Base-by-base conservation (phyloP, 2,797 vertebrate genomes). In the Gymnoscopelus microlampas region DNA sequence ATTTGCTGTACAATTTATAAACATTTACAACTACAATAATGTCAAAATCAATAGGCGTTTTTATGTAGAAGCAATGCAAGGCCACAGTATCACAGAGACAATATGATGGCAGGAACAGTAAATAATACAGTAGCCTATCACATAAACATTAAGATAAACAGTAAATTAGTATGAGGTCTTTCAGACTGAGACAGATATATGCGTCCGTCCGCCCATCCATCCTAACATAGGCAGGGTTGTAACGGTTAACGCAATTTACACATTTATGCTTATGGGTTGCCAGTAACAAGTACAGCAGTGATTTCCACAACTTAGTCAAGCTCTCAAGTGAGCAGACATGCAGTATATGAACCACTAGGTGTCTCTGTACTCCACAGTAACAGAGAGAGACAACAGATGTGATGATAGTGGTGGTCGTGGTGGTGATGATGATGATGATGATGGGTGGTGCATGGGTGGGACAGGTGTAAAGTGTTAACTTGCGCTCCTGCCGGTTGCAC, bases 1-100 rank as follows among this genome's bases (percentile, higher is more conserved):
- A 98, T 94, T 95, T 95, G 95, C 96, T 99, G 98, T 99, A 99
- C 98, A 99, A 90, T 97, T 95, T 97, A 97, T 95, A 97, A 98
- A 98, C 97, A 98, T 98, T 98, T 98, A 98, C 96, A 99, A 94
- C 96, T 94, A 93, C 93, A 85, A 93, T 94, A 94, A 93, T 89
- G 90, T 91, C 85, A 88, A 92, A 91, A 87, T 85, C 83, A 82
- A 90, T 86, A 90, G 65, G 81, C 90, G 88, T 90, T 89, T 78
- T 84, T 85, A 77, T 89, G 90, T 90, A 86, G 79, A 91, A 92
- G 93, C 94, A 89, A 96, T 94, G 94, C 96, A 98, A 97, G 96
- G 96, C 97, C 96, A 95, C 96, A 47, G 84, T 92, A 86, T 94
- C 88, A 86, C 80, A 93, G 89, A 80, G 56, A 81, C 85, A 90